phyloP scores from a whole-genome alignment of 2,113 vertebrate genomes.

The Coreoperca whiteheadi region DNA sequence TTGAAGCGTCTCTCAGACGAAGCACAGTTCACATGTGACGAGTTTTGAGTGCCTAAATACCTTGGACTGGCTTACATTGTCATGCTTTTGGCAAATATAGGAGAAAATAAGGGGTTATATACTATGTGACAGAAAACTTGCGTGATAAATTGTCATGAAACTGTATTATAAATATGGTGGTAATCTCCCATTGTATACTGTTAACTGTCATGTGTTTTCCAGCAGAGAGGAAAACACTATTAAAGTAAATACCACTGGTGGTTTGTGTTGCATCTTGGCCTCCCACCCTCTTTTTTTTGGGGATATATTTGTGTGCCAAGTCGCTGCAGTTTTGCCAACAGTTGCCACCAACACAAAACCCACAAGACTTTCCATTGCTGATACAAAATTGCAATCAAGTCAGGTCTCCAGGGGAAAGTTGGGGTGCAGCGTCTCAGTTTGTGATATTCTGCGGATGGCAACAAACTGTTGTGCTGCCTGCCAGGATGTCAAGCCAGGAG shows the following conservation, averaged over 20 bases:
- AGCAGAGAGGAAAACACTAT: constrained; percentile 42
- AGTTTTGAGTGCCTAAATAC: neutral
- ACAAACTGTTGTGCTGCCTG: constrained; percentile 38
- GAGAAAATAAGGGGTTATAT: neutral
- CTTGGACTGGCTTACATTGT: neutral
- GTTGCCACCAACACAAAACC: constrained; percentile 71
- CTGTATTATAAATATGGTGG: neutral
- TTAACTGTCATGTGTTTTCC: constrained; percentile 44
- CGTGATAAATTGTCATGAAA: constrained; percentile 7
- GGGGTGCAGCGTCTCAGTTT: constrained; percentile 43
- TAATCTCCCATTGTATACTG: constrained; percentile 25
- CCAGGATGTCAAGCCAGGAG: constrained; percentile 60
- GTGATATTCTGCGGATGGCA: constrained; percentile 48
- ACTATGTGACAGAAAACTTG: constrained; percentile 7
- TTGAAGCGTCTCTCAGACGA: neutral
- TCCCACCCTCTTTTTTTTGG: constrained; percentile 20
- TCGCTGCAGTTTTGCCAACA: constrained; percentile 57
- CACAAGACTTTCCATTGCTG: constrained; percentile 74
- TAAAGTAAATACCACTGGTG: constrained; percentile 61
- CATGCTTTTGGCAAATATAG: neutral
- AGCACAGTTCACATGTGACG: neutral
- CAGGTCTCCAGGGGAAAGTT: constrained; percentile 29
- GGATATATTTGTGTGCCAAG: constrained; percentile 55
- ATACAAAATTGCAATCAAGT: constrained; percentile 76
- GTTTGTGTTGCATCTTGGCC: constrained; percentile 65